phyloP scores from a whole-genome alignment of 2,113 vertebrate genomes.

The Scomber japonicus region DNA sequence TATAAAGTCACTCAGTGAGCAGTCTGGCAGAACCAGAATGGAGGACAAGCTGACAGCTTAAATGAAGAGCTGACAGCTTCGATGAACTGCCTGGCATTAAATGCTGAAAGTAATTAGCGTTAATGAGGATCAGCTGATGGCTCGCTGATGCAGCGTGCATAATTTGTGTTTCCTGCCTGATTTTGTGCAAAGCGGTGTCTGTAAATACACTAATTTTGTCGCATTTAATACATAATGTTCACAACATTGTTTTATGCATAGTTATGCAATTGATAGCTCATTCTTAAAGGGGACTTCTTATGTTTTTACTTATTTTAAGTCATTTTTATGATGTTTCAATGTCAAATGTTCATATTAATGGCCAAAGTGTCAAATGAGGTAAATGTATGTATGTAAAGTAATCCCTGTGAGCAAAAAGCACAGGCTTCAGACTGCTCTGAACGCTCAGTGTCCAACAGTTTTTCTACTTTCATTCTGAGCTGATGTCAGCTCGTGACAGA shows the following conservation, averaged over 20 bases:
- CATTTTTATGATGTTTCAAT: no score
- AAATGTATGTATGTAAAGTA: no score
- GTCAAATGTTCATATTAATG: no score
- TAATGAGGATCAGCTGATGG: constrained; percentile 56
- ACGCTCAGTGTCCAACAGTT: no score
- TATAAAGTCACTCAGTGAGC: constrained; percentile 18
- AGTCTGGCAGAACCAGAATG: constrained; percentile 35
- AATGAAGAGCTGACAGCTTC: constrained; percentile 58
- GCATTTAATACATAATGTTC: constrained; percentile 2
- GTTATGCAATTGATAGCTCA: constrained; percentile 6
- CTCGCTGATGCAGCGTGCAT: constrained; percentile 28
- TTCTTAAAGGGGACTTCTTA: neutral
- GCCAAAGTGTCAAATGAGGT: no score
- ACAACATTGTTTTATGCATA: neutral
- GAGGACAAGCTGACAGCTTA: constrained; percentile 39
- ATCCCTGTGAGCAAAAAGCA: no score
- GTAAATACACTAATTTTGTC: constrained; percentile 8
- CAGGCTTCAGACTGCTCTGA: no score
- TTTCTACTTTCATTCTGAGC: no score
- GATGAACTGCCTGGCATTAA: constrained; percentile 51
- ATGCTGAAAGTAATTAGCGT: constrained; percentile 53
- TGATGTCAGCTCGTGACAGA: no score
- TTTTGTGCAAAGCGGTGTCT: neutral
- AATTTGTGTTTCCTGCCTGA: constrained; percentile 25
- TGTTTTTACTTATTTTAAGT: no score